Evolutionary conservation across 1,140 invertebrate species (phyloP).

Genomic region (Drosophila pectinifera): DNA sequence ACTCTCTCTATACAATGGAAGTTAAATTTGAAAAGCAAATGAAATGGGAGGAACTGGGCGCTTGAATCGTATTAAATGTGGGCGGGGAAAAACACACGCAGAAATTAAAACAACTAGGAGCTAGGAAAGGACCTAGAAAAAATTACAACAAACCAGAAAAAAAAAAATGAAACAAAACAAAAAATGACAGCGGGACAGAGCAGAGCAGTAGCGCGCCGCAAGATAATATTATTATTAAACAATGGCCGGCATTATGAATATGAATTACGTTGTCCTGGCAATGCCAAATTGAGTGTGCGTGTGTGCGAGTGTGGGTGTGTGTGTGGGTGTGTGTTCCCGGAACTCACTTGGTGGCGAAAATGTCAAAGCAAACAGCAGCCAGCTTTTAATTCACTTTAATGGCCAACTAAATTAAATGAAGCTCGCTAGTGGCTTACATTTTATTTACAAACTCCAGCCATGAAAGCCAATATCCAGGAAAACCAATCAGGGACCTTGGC

Average conservation of each 20-base stretch:
- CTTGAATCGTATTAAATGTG: conserved; percentile 53
- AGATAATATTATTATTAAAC: conserved; percentile 39
- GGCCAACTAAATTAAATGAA: conserved; percentile 6
- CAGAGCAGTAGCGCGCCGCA: neutral
- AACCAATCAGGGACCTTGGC: neutral
- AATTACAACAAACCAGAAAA: too few relatives aligned
- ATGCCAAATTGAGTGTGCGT: too few relatives aligned
- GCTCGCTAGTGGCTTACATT: neutral
- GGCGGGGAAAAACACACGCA: conserved; percentile 24
- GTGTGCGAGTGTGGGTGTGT: neutral
- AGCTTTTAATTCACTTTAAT: conserved; percentile 4
- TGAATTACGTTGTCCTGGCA: conserved; percentile 26
- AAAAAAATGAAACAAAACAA: too few relatives aligned
- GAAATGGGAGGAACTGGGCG: conserved; percentile 11
- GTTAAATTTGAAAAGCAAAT: conserved; percentile 69
- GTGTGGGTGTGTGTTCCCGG: neutral
- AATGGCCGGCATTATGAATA: conserved; percentile 31
- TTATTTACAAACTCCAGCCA: neutral
- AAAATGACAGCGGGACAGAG: neutral
- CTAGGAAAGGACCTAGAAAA: neutral
- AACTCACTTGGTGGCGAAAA: conserved; percentile 13
- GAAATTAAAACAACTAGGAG: conserved; percentile 38
- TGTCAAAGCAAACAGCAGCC: conserved; percentile 9
- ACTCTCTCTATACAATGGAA: conserved; percentile 36
- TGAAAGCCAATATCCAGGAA: neutral